These are phyloP conservation scores for Drosophila picticornis DNA, from an alignment of 2,888 invertebrate genomes.

Conservation along the genomic window DNA sequence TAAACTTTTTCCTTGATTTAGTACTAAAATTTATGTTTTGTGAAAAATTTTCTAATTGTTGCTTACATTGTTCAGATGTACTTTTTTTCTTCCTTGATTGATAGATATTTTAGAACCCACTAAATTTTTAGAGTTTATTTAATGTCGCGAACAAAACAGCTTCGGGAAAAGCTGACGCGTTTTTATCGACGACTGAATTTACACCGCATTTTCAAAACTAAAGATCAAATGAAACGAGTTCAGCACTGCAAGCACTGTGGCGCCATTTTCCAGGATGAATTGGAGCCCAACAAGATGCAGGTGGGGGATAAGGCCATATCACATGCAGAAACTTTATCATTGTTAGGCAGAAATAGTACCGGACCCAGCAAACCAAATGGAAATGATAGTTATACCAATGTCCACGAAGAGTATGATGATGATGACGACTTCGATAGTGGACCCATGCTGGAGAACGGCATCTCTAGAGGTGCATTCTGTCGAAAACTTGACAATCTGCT, in stretches of 20 bases:
- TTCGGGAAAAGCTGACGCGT: slow-evolving; percentile 17
- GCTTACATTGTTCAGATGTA: neutral
- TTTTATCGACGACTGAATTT: slow-evolving; percentile 29
- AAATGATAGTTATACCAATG: neutral
- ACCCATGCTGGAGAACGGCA: slow-evolving; percentile 40
- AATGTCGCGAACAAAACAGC: slow-evolving; percentile 32
- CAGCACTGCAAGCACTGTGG: slow-evolving; percentile 18
- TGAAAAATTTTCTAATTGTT: slow-evolving; percentile 10
- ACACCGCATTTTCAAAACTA: neutral
- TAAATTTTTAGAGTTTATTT: neutral
- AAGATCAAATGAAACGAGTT: neutral
- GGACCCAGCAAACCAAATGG: neutral
- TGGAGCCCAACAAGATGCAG: neutral
- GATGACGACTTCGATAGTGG: slow-evolving; percentile 15
- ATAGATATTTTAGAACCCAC: neutral
- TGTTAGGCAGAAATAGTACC: slow-evolving; percentile 3
- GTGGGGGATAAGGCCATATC: neutral
- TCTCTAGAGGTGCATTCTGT: slow-evolving; percentile 36
- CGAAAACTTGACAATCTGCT: slow-evolving; percentile 34
- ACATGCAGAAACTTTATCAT: too few relatives aligned
- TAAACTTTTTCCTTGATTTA: slow-evolving; percentile 4
- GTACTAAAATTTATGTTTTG: slow-evolving; percentile 6
- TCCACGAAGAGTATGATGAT: slow-evolving; percentile 17
- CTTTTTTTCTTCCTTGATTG: neutral
- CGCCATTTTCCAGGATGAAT: neutral